phyloP scores from a whole-genome alignment of 2,113 vertebrate species.

The Mastomys coucha region DNA sequence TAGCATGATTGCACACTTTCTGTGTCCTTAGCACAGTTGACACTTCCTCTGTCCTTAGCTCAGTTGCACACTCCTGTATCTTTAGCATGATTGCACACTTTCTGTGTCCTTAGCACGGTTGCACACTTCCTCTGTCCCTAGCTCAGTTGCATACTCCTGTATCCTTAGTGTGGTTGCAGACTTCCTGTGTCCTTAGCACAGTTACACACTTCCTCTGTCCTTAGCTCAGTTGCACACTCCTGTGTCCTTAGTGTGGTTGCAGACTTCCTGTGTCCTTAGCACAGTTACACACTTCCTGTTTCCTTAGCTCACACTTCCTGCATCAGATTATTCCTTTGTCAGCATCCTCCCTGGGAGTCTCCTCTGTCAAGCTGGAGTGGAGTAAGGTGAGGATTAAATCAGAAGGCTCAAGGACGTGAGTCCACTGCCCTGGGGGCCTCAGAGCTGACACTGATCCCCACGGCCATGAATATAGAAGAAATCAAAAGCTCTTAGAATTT shows the following conservation, averaged over 20 bases:
- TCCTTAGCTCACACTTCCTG: neutral
- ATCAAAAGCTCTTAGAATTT: constrained; percentile 15
- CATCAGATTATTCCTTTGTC: neutral
- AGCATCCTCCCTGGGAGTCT: neutral
- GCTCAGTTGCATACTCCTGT: neutral
- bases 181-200: neutral
- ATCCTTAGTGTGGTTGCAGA: neutral
- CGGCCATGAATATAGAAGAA: neutral
- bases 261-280: neutral
- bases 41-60: neutral
- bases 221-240: neutral
- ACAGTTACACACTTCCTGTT: too few relatives aligned
- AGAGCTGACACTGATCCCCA: neutral
- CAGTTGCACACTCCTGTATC: neutral
- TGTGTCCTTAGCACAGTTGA: neutral
- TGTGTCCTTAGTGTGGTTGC: neutral
- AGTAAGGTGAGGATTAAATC: neutral
- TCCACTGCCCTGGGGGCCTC: neutral
- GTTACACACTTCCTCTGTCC: neutral
- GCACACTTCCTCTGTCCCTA: neutral
- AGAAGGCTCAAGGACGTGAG: neutral
- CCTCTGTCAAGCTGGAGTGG: neutral
- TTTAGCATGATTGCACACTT: neutral
- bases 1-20: neutral
- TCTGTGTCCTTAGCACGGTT: neutral